A percentile compares a stretch with the other conserved stretches of the same genome.
phyloP scores from a whole-genome alignment of 2,797 vertebrate species.

The Clarias pachynema region DNA sequence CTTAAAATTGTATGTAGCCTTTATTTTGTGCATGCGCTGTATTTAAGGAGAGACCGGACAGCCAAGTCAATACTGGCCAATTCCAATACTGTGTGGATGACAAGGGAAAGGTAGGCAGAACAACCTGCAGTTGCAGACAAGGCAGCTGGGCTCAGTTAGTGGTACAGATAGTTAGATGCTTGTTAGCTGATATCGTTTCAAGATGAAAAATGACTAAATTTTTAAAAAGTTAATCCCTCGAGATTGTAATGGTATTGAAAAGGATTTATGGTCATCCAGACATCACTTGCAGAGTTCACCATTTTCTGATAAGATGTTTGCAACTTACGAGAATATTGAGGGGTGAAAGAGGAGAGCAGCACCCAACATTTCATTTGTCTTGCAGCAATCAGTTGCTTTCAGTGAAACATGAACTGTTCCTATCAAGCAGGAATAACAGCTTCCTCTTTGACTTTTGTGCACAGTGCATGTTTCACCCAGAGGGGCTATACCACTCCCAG shows the following conservation, averaged over 20 bases:
- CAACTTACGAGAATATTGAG: neutral
- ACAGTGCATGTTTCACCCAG: neutral
- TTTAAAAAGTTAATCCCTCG: neutral
- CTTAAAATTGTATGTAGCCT: too few relatives aligned
- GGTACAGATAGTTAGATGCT: neutral
- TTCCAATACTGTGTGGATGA: neutral
- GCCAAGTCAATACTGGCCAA: too few relatives aligned
- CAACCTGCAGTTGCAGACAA: neutral
- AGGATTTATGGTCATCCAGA: neutral
- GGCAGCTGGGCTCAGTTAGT: neutral
- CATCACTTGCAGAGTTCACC: too few relatives aligned
- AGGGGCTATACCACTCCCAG: conserved; percentile 9
- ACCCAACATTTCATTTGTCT: too few relatives aligned
- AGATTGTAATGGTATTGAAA: neutral
- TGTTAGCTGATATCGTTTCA: neutral
- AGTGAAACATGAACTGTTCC: neutral
- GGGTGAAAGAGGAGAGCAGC: neutral
- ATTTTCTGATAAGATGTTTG: neutral
- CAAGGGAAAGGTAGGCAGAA: neutral
- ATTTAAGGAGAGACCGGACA: too few relatives aligned
- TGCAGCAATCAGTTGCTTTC: neutral
- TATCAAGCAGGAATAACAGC: conserved; percentile 17
- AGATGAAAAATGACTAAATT: neutral
- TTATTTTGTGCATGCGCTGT: too few relatives aligned
- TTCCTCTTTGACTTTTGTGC: neutral